These are phyloP conservation scores for Galeopterus variegatus DNA, from an alignment of 2,113 vertebrate genomes.

Conservation along the genomic window DNA sequence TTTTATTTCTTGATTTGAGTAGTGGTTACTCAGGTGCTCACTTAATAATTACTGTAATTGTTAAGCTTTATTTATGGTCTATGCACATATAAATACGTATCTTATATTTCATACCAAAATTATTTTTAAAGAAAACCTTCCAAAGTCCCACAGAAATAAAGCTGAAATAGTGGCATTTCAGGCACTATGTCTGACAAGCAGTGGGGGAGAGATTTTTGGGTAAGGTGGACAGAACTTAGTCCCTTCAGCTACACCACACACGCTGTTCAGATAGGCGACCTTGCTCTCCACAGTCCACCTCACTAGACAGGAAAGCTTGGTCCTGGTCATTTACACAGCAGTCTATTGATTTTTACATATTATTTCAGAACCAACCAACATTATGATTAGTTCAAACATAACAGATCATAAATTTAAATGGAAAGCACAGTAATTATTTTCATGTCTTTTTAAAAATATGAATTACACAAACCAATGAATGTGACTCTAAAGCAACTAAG, in stretches of 20 bases:
- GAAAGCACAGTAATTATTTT: constrained; percentile 73
- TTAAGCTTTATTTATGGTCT: constrained; percentile 9
- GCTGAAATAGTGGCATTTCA: not conserved
- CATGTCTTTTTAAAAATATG: constrained; percentile 15
- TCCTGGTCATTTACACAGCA: constrained; percentile 11
- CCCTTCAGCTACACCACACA: not conserved
- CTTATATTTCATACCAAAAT: not conserved
- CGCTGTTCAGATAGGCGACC: not conserved
- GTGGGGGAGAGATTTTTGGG: not conserved
- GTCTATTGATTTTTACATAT: constrained; percentile 63
- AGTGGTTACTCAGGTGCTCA: not conserved
- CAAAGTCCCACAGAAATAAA: constrained; percentile 35
- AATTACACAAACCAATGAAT: constrained; percentile 80
- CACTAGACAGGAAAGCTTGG: not conserved
- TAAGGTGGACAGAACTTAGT: not conserved
- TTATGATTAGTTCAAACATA: constrained; percentile 14
- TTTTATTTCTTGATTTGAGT: constrained; percentile 42
- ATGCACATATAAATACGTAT: constrained; percentile 22
- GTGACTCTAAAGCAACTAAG: constrained; percentile 64
- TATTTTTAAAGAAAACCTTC: constrained; percentile 28
- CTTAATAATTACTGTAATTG: constrained; percentile 8
- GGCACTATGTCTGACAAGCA: not conserved
- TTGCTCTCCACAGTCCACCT: not conserved
- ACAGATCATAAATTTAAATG: constrained; percentile 73
- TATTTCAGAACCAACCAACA: constrained; percentile 51